Base-by-base conservation (phyloP, 2,113 vertebrate genomes). In the Proterorhinus semilunaris region DNA sequence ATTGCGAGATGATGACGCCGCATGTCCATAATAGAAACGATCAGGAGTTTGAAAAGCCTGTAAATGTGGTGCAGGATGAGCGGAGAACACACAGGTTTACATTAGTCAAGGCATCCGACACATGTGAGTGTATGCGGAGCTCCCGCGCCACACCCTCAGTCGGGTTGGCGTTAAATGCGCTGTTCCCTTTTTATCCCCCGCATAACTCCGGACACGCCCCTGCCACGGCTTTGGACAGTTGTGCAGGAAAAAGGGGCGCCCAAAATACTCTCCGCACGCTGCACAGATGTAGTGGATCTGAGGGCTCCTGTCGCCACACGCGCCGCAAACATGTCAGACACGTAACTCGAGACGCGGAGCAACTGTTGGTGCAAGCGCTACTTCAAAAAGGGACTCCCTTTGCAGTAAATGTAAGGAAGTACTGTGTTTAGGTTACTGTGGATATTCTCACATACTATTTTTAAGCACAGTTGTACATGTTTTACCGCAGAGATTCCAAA, bases 151-250 rank as follows among this genome's bases (percentile, higher is more conserved):
- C 89, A 74, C 90, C 92, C 88, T 82, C 79, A 55, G 36, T 86
- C 27, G 27, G 27, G 78, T 81, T 71, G 75, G 70, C 76, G 65
- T 79, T 79, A 80, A 71, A 62, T 82, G 36, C 70, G 47, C 77
- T 62, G 76, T 86, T 86, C 84, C 81, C 49, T 86, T 88, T 90
- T 81, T 88, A 89, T 74, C 87, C n/a, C 82, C 7, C 16, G 58
- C 83, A 87, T 86, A 83, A 76, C 86, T 88, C 77, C 78, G 57
- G 75, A 83, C 89, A 78, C 86, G 12, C 90, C 78, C 87, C 83
- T 21, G 57, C 55, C 75, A 59, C 53, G 47, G 76, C 75, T 83
- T 48, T 54, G 71, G 17, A 69, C 83, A 86, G 85, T 83, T 87
- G 86, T 80, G 87, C 58, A 53, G 48, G 44, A 58, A 75, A 68